phyloP scores from a whole-genome alignment of 2,888 invertebrate genomes.

The Acleris cristana region DNA sequence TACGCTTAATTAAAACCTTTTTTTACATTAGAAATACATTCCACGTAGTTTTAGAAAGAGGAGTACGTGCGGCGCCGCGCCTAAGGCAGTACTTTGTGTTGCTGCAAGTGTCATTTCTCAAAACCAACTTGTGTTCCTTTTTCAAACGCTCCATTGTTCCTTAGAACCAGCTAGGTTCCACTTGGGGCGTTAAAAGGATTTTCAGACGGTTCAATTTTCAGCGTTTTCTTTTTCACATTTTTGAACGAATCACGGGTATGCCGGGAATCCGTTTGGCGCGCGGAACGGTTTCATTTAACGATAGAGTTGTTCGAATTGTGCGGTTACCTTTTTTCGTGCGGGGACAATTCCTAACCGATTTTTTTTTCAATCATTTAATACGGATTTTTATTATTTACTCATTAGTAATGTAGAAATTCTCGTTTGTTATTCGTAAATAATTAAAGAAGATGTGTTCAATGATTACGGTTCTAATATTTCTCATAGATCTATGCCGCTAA shows the following conservation, averaged over 20 bases:
- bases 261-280: conserved; percentile 25
- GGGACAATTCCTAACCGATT: not conserved
- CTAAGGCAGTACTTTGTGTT: conserved; percentile 38
- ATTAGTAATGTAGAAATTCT: too few relatives aligned
- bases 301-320: conserved; percentile 32
- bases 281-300: conserved; percentile 35
- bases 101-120: conserved; percentile 22
- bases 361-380: not conserved
- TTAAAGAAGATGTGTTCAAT: too few relatives aligned
- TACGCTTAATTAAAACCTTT: conserved; percentile 28
- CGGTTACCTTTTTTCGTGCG: conserved; percentile 10
- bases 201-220: conserved; percentile 38
- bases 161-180: conserved; percentile 22
- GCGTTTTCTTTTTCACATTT: conserved; percentile 28
- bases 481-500: too few relatives aligned
- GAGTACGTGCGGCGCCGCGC: conserved; percentile 31
- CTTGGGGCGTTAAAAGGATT: conserved; percentile 38
- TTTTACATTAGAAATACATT: not conserved
- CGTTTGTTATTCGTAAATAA: too few relatives aligned
- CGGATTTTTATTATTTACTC: not conserved
- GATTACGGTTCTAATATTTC: too few relatives aligned
- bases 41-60: conserved; percentile 9
- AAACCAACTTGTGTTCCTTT: conserved; percentile 35
- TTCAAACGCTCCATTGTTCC: conserved; percentile 21
- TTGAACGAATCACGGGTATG: conserved; percentile 23